phyloP scores from a whole-genome alignment of 37 sponge, comb jelly and placozoan genomes.

The Hexactinellida sp. region DNA sequence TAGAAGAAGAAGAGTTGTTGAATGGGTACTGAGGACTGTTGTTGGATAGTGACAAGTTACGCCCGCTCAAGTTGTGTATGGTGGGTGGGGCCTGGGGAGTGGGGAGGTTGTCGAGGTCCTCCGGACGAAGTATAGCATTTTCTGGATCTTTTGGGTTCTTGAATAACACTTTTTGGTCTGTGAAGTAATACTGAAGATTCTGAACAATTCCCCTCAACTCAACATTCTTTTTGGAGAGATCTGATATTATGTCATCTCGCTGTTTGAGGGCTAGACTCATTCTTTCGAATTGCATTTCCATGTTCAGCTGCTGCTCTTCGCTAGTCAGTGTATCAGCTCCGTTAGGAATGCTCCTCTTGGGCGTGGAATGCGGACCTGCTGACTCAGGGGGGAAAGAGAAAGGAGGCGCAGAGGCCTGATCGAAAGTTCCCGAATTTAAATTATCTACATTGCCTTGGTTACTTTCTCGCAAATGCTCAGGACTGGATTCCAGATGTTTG shows the following conservation, averaged over 20 bases:
- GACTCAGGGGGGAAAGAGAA: not conserved
- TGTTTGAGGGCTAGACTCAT: not conserved
- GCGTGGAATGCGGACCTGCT: not conserved
- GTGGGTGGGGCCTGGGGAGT: not conserved
- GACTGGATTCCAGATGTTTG: too few species aligned
- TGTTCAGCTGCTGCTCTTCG: not conserved
- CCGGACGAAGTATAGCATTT: not conserved
- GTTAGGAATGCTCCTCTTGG: not conserved
- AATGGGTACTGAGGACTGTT: conserved; percentile 11
- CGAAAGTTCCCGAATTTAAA: not conserved
- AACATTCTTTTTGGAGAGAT: not conserved
- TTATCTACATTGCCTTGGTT: not conserved
- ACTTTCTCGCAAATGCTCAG: not conserved
- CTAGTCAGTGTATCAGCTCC: not conserved
- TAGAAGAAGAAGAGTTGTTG: not conserved
- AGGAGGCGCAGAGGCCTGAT: not conserved
- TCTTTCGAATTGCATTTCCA: not conserved
- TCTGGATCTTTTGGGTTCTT: conserved; percentile 6
- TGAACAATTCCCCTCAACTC: conserved; percentile 4
- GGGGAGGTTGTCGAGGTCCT: not conserved
- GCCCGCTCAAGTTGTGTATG: not conserved
- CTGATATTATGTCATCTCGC: not conserved
- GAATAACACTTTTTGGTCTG: not conserved
- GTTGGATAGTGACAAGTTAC: not conserved
- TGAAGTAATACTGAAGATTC: not conserved